phyloP scores from a whole-genome alignment of 2,888 invertebrate species.

The Psylliodes chrysocephalus region DNA sequence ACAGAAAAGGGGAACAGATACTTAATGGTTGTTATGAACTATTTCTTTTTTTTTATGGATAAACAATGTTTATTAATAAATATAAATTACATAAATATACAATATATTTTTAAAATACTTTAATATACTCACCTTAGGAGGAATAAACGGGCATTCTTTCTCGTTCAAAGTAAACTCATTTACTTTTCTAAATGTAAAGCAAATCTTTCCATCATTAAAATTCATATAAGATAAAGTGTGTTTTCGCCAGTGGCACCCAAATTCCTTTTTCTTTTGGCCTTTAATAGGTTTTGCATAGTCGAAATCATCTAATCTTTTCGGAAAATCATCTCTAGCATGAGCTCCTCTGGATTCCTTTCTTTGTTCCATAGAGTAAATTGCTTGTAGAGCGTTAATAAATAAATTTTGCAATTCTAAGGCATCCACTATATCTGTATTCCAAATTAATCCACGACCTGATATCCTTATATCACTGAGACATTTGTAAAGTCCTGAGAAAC shows the following conservation, averaged over 20 bases:
- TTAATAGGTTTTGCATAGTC: slow-evolving; percentile 74
- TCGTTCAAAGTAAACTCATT: slow-evolving; percentile 75
- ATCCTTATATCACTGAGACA: slow-evolving; percentile 40
- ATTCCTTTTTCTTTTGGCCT: slow-evolving; percentile 68
- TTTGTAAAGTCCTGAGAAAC: slow-evolving; percentile 68
- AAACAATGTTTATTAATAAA: too few relatives aligned
- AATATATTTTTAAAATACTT: slow-evolving; percentile 2
- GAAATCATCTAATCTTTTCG: slow-evolving; percentile 72
- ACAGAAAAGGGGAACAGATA: too few relatives aligned
- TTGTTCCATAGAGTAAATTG: slow-evolving; percentile 72
- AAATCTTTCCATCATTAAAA: slow-evolving; percentile 68
- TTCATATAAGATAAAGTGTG: slow-evolving; percentile 74
- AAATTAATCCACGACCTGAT: slow-evolving; percentile 67
- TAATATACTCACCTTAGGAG: slow-evolving; percentile 70
- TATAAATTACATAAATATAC: neutral
- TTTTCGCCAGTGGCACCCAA: slow-evolving; percentile 77
- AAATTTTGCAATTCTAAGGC: slow-evolving; percentile 78
- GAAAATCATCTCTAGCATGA: slow-evolving; percentile 77
- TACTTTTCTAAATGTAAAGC: slow-evolving; percentile 75
- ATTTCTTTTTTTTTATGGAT: too few relatives aligned
- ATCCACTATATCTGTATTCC: slow-evolving; percentile 80
- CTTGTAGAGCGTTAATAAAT: slow-evolving; percentile 72
- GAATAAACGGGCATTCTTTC: slow-evolving; percentile 69
- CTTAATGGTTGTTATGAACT: too few relatives aligned
- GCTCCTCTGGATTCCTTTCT: slow-evolving; percentile 79